Percentiles rank a stretch among this genome's conserved stretches.
Conservation (phyloP, 2,113 vertebrate genomes). For the Gasterosteus nipponicus region DNA sequence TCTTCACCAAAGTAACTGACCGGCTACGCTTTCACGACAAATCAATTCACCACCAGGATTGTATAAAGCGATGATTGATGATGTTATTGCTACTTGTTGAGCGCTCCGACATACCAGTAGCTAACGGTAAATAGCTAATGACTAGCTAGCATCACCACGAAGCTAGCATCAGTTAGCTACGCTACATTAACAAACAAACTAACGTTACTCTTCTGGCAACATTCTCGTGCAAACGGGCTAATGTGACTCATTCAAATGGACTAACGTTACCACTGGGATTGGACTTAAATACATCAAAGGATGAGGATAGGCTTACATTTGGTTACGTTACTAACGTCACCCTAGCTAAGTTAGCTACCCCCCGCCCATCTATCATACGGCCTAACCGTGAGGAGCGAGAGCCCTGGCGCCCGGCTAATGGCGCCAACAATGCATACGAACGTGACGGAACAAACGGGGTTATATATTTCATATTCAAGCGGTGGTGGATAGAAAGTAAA, state of each 20-base stretch:
- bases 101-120: neutral
- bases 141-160: constrained; percentile 12
- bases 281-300: neutral
- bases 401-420: neutral
- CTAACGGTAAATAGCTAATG: neutral
- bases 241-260: accelerated
- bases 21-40: no score
- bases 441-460: accelerated
- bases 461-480: neutral
- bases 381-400: constrained; percentile 24
- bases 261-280: neutral
- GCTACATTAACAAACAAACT: neutral
- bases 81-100: neutral
- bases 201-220: neutral
- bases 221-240: neutral
- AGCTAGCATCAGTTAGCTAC: constrained; percentile 1
- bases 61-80: no score
- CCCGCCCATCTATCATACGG: constrained; percentile 31
- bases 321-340: neutral
- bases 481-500: accelerated
- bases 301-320: neutral
- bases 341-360: constrained; percentile 41
- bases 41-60: neutral
- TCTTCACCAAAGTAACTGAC: no score
- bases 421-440: neutral